Percentiles rank a stretch among this genome's conserved stretches.
Evolutionary conservation across 2,888 invertebrate species (phyloP).

Genomic region (Cheilosia variabilis): DNA sequence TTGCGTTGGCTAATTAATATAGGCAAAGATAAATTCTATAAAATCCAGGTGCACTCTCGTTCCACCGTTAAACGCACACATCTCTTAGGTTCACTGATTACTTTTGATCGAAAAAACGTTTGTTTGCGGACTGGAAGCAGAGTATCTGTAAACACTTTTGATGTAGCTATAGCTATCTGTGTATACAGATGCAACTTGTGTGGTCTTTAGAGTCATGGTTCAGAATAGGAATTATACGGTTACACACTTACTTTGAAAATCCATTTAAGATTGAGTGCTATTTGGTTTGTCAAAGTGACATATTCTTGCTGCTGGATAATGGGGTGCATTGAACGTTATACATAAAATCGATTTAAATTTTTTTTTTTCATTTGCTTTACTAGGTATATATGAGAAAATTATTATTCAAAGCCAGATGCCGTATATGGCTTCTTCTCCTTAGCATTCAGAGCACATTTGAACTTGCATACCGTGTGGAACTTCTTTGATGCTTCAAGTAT

Average conservation of each 20-base stretch:
- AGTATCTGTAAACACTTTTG: conserved; percentile 43
- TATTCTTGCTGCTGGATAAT: conserved; percentile 1
- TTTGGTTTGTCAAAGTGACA: conserved; percentile 39
- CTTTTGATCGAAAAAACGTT: conserved; percentile 25
- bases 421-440: neutral
- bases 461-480: neutral
- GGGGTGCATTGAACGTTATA: conserved; percentile 37
- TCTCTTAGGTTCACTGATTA: conserved; percentile 19
- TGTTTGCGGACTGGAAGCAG: conserved; percentile 23
- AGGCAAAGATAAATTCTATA: neutral
- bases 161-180: conserved; percentile 33
- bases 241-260: conserved; percentile 38
- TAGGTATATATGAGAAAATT: neutral
- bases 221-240: conserved; percentile 14
- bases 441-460: conserved; percentile 23
- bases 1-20: conserved; percentile 26
- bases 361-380: neutral
- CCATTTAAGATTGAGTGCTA: conserved; percentile 32
- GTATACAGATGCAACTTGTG: conserved; percentile 13
- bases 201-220: conserved; percentile 25
- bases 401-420: conserved; percentile 23
- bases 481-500: conserved; percentile 29
- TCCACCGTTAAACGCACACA: conserved; percentile 5
- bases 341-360: conserved; percentile 27
- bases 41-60: neutral